Evolutionary conservation across 2,797 vertebrate genomes (phyloP).

Genomic region (Hydrolagus colliei): DNA sequence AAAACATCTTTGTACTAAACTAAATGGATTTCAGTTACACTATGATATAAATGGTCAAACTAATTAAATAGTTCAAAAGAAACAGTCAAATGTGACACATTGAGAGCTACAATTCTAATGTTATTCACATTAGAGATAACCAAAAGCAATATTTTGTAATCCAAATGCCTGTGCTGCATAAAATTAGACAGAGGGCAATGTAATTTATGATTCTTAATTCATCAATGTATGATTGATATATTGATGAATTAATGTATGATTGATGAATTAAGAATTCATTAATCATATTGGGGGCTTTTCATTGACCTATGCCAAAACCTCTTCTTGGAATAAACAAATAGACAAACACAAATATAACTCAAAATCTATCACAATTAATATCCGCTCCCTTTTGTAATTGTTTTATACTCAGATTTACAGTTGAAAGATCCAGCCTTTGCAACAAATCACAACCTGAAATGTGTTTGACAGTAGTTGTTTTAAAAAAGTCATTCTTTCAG

Average conservation of each 20-base stretch:
- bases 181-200: neutral
- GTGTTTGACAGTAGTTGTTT: slow-evolving; percentile 14
- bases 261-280: neutral
- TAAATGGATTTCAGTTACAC: neutral
- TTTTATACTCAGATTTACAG: slow-evolving; percentile 17
- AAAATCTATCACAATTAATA: neutral
- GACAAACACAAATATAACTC: slow-evolving; percentile 1
- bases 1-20: neutral
- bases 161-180: neutral
- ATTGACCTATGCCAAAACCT: neutral
- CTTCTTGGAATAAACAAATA: slow-evolving; percentile 13
- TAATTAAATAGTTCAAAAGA: neutral
- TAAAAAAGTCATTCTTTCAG: slow-evolving; percentile 8
- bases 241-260: neutral
- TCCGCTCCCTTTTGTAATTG: neutral
- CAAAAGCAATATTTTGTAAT: neutral
- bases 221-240: neutral
- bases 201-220: neutral
- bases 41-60: neutral
- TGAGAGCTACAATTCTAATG: neutral
- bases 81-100: neutral
- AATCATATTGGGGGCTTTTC: neutral
- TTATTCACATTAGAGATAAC: neutral
- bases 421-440: slow-evolving; percentile 32
- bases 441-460: slow-evolving; percentile 19